Evolutionary conservation across 1,140 invertebrate genomes (phyloP), one percentile per base, ranked within the genome.

Genomic region (Drosophila tristis): DNA sequence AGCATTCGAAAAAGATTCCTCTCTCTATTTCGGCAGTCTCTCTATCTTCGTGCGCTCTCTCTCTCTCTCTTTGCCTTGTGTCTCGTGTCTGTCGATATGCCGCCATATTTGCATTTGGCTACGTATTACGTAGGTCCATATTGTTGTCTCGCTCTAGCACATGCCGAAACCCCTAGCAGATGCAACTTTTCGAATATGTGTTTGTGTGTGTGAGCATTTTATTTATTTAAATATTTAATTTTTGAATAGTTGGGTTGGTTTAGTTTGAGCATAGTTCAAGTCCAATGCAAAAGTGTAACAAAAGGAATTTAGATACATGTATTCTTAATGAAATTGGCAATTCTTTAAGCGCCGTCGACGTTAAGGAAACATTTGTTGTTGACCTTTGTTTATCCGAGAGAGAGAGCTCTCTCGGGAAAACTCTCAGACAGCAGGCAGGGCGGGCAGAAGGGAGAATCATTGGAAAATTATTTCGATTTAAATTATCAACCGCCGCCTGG

Each of bases 61-160:
- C 63, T 57, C 51, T 61, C 58, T 39, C 31, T 43, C 44, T 55
- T 55, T 53, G 35, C 35, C 59, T 8, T 31, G 11, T 44, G 23
- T 63, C 35, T 39, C 54, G 43, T 56, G 44, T 64, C 80, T 84
- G 75, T 84, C 74, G 74, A 67, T 63, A 77, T 87, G 85, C 85
- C 84, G 84, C 84, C 84, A 89, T 89, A 85, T 89, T 89, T 89
- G 80, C 85, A 84, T 85, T 82, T 81, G 73, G 64, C 79, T 80
- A 80, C 78, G 70, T 74, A 68, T 81, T 81, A 81, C 82, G 82
- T 87, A 71, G 76, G 55, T 60, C 53, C 53, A 58, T 66, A 59
- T 51, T 71, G 85, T 90, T 85, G 57, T 89, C 84, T 71, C 80
- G 39, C 68, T 89, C 64, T 70, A 25, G 25, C 81, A 23, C 72